These are phyloP conservation scores for Diorhabda carinulata DNA, from an alignment of 1,140 invertebrate genomes.

Conservation along the genomic window DNA sequence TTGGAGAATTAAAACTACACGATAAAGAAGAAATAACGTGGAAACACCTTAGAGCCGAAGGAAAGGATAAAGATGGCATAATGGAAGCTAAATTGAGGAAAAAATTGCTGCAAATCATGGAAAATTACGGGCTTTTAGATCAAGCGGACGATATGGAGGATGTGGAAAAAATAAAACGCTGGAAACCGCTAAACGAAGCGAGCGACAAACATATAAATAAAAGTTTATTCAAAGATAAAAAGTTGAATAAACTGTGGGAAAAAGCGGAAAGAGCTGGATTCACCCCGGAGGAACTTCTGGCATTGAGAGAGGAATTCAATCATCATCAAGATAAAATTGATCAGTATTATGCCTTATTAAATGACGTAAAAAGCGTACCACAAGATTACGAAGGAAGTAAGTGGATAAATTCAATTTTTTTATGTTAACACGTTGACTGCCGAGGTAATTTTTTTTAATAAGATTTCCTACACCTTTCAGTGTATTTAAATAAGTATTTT, in stretches of 20 bases:
- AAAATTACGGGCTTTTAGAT: slow-evolving; percentile 74
- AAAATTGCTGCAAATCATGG: slow-evolving; percentile 78
- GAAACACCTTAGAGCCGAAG: slow-evolving; percentile 78
- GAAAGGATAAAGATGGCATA: slow-evolving; percentile 80
- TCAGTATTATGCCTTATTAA: slow-evolving; percentile 77
- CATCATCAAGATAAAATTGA: slow-evolving; percentile 93
- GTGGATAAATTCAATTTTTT: slow-evolving; percentile 30
- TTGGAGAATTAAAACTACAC: slow-evolving; percentile 84
- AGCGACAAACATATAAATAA: slow-evolving; percentile 55
- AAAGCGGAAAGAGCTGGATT: slow-evolving; percentile 85
- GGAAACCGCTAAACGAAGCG: slow-evolving; percentile 51
- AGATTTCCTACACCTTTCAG: too few species aligned
- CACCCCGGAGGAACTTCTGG: slow-evolving; percentile 72
- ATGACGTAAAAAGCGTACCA: slow-evolving; percentile 59
- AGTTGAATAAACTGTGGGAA: slow-evolving; percentile 84
- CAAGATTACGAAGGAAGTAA: slow-evolving; percentile 57
- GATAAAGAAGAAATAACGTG: slow-evolving; percentile 85
- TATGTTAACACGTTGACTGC: neutral
- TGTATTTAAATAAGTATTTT: too few species aligned
- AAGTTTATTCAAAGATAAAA: slow-evolving; percentile 83
- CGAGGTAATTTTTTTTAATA: too few species aligned
- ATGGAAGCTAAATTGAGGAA: slow-evolving; percentile 77
- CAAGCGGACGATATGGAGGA: slow-evolving; percentile 70
- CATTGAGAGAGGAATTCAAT: slow-evolving; percentile 82
- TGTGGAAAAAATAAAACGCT: slow-evolving; percentile 48